A percentile compares a stretch with the other conserved stretches of the same genome.
Conservation (phyloP, 2,113 vertebrate species). For the Apus apus region DNA sequence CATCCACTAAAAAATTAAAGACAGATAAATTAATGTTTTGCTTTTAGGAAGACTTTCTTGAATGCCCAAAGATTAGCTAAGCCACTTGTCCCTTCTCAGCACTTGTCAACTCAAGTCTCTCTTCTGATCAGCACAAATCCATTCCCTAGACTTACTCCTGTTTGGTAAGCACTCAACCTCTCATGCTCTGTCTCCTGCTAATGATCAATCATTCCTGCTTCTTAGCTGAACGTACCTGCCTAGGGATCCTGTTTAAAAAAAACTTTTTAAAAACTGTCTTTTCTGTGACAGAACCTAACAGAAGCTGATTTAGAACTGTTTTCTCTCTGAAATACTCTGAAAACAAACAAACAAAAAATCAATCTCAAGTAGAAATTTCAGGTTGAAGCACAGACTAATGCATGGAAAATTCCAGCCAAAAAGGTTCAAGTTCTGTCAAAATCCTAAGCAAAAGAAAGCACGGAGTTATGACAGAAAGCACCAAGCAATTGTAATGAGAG, state of each 20-base stretch:
- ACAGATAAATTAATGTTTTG: background rate
- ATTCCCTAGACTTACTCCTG: background rate
- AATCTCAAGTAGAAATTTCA: background rate
- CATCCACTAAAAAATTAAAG: background rate
- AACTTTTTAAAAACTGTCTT: background rate
- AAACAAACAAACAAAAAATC: background rate
- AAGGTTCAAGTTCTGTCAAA: conserved; percentile 3
- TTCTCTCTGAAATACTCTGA: background rate
- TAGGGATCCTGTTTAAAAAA: background rate
- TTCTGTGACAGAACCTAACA: background rate
- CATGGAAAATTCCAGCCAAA: conserved; percentile 39
- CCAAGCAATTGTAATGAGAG: conserved; percentile 34
- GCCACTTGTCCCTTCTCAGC: background rate
- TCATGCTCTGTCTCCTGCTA: background rate
- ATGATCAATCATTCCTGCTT: background rate
- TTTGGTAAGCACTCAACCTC: background rate
- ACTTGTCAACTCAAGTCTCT: background rate
- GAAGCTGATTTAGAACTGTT: background rate
- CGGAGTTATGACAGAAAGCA: conserved; percentile 10
- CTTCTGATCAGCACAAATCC: background rate
- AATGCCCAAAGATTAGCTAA: background rate
- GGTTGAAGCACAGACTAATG: background rate
- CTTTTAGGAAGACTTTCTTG: background rate
- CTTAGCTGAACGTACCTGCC: background rate
- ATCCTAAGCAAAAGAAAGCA: conserved; percentile 28